Conservation (phyloP, 2,797 vertebrate genomes). For the Trachurus trachurus region DNA sequence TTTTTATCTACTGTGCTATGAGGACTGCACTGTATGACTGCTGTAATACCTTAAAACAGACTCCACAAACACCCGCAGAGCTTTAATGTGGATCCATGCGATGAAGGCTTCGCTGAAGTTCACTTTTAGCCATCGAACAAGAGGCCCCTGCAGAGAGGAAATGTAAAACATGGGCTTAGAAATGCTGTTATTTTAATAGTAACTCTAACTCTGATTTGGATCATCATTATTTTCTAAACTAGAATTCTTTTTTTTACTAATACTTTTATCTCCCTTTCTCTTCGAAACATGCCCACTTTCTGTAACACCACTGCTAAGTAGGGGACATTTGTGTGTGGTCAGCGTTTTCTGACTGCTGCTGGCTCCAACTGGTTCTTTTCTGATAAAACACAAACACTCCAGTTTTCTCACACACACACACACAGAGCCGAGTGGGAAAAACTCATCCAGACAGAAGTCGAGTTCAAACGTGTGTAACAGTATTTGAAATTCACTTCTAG, state of each 20-base stretch:
- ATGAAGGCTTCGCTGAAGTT: conserved; percentile 99
- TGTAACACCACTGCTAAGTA: background rate
- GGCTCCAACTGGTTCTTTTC: conserved; percentile 5
- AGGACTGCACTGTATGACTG: background rate
- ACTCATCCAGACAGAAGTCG: background rate
- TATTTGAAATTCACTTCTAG: background rate
- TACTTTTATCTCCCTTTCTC: background rate
- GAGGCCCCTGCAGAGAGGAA: conserved; percentile 88
- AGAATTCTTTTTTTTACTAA: too few relatives aligned
- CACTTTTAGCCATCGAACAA: conserved; percentile 99
- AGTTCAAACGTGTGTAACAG: background rate
- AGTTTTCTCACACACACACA: background rate
- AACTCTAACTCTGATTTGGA: too few relatives aligned
- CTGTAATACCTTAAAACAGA: conserved; percentile 90
- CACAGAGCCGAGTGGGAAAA: background rate
- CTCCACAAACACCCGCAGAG: conserved; percentile 97
- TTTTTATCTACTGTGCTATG: background rate
- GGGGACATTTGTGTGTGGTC: background rate
- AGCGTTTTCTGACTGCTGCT: conserved; percentile 18
- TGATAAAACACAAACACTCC: conserved; percentile 1
- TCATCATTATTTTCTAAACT: too few relatives aligned
- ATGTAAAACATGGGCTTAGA: background rate
- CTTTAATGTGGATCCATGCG: conserved; percentile 99
- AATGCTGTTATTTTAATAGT: background rate
- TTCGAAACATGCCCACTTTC: background rate